Evolutionary conservation across 37 sponge, comb jelly and placozoan species (phyloP), one percentile per base, ranked within the genome.

Genomic region (Agelas oroides): DNA sequence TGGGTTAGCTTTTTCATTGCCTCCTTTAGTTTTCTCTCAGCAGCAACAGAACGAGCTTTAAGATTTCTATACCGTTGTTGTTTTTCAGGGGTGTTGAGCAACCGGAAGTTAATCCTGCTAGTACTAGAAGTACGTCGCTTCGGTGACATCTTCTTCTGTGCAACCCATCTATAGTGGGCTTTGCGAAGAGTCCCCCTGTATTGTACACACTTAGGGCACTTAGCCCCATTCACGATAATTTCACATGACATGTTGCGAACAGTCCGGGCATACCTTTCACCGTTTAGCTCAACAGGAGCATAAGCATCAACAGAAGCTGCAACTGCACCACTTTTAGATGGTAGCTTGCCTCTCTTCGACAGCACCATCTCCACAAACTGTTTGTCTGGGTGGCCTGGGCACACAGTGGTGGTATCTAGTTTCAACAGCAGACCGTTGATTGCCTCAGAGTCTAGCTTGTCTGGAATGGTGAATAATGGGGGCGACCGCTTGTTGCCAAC

Each of bases 301-400:
- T 65, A 24, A 24, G 66, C 13, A 24, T 18, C 66, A 65, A 65
- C 24, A 24, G 66, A 24, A 24, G 66, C 28, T 24, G 14, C 28
- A 65, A 25, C n/a, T n/a, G n/a, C n/a, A n/a, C n/a, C n/a, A n/a
- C n/a, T n/a, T n/a, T n/a, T n/a, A 19, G 82, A 80, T 39, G 24
- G 68, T 12, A 88, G 17, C 53, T 81, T 41, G 8, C 88, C 88
- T 54, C 75, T 74, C 39, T 88, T 73, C 11, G 79, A 2, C 39
- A 39, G 35, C 21, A 77, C 61, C 71, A 86, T 61, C 53, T 57
- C 69, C 35, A 77, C 52, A 78, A 71, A 86, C 21, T 68, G 21
- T 39, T 38, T 24, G 35, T 86, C 87, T 31, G 79, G 73, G 32
- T 86, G 59, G 1, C 87, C 87, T 40, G 79, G 71, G 61, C 87